Base-by-base conservation (phyloP, 2,797 vertebrate genomes). In the Botia almorhae region DNA sequence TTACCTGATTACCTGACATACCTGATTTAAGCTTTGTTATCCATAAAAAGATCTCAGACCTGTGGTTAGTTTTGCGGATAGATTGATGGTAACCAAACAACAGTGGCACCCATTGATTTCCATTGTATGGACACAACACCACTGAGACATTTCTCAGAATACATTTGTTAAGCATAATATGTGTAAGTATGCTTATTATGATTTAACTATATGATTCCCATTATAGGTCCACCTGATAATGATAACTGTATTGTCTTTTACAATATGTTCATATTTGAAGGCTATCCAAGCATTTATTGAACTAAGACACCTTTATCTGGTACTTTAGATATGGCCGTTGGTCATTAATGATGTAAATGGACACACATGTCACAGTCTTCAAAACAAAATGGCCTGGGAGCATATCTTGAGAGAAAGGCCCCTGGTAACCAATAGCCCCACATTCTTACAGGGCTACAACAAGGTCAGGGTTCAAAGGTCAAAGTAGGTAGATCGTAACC, bases 401-500 rank as follows among this genome's bases (percentile, higher is more conserved):
- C 78, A 74, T 36, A 89, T 78, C 69, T 88, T 91, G 90, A 91
- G 90, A 93, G 92, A 90, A 84, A 76, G 88, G 88, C 90, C 88
- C 72, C 70, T 86, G 88, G 89, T 87, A 91, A 91, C 90, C 90
- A 91, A 92, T 91, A 89, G 91, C 81, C 85, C 81, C 13, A 83
- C 87, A 91, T 93, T 93, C 89, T 88, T 90, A 76, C 88, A 90
- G 87, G 84, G 91, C 87, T 88, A 92, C 85, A 46, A 51, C 69
- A 74, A 82, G 90, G 91, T 89, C 85, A 74, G 0, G 53, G 91
- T 90, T 92, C 85, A 91, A 85, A 92, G 92, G 92, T 92, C 74
- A 90, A 70, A 85, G 82, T 85, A 80, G 89, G 77, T 87, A 84
- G 87, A 84, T 85, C 86, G 88, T 71, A 79, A 89, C 85, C 88